Base-by-base conservation (phyloP, 2,797 vertebrate species). In the Lithobates pipiens region DNA sequence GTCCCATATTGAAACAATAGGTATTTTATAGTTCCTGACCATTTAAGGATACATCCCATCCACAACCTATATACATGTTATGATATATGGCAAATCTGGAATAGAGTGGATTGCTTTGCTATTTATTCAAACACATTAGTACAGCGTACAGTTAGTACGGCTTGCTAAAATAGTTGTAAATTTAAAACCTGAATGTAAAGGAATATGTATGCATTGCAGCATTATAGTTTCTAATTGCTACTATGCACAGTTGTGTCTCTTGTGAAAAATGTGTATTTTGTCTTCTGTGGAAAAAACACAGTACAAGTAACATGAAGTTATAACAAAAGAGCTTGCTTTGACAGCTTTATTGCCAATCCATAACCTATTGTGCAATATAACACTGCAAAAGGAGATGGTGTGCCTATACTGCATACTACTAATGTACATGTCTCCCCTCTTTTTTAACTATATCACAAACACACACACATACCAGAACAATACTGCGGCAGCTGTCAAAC, bases 331-430 rank as follows among this genome's bases (percentile, higher is more conserved):
- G 76, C 71, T 78, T 79, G 75, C 70, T 79, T 79, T 73, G 76
- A 36, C 50, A 75, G 81, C 61, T 77, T 83, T 32, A 75, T 67
- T 70, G 6, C 70, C 16, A 71, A 39, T 71, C 75, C 10, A 71
- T 86, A 80, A 81, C 73, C 71, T 68, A 57, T 61, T n/a, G 39
- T 67, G 70, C 70, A 25, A 75, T 80, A 65, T 80, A 76, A 76
- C 63, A 69, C 69, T 80, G 77, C 63, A 80, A 65, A 67, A 29
- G 65, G 42, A 79, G 23, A 69, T 32, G 63, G 78, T 81, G 46
- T 63, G 73, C 46, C 78, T 63, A 23, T 81, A 78, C 78, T 76
- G 21, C 34, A 54, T 76, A 63, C 79, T 80, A 65, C 77, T 85
- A 85, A 85, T 80, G 76, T 32, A 74, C 50, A 80, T 69, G 44